A percentile compares a stretch with the other conserved stretches of the same genome.
Evolutionary conservation across 2,797 vertebrate genomes (phyloP).

Genomic region (Acestrorhynchus altus): DNA sequence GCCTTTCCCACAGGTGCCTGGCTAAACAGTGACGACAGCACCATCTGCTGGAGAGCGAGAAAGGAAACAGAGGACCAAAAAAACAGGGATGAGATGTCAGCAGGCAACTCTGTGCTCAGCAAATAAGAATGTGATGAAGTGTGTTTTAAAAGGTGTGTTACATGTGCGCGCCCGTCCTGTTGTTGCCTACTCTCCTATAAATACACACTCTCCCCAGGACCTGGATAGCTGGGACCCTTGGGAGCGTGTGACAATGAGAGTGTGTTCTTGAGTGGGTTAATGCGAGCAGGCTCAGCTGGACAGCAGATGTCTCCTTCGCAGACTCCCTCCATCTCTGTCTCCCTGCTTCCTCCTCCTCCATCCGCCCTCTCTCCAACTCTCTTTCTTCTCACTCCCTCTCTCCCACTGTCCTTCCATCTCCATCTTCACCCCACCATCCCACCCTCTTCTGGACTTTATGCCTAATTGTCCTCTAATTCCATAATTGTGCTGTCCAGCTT

Average conservation of each 20-base stretch:
- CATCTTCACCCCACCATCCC: not conserved
- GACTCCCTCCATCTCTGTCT: constrained; percentile 61
- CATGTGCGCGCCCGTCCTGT: constrained; percentile 34
- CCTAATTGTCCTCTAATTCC: constrained; percentile 14
- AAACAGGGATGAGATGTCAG: not conserved
- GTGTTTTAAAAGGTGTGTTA: constrained; percentile 11
- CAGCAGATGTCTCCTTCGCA: constrained; percentile 68
- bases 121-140: constrained; percentile 28
- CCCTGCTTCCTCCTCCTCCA: constrained; percentile 57
- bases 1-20: constrained; percentile 71
- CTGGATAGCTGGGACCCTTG: constrained; percentile 65
- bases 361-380: constrained; percentile 33
- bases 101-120: constrained; percentile 7
- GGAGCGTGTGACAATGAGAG: constrained; percentile 69
- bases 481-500: not conserved
- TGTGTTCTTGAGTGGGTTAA: constrained; percentile 65
- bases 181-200: constrained; percentile 40
- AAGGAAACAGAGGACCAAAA: not conserved
- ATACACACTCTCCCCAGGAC: constrained; percentile 52
- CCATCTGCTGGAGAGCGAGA: constrained; percentile 74
- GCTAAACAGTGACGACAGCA: constrained; percentile 76
- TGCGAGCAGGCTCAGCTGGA: constrained; percentile 69
- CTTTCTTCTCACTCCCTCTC: constrained; percentile 28
- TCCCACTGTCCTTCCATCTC: constrained; percentile 18
- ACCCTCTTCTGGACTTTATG: constrained; percentile 13